Percentiles rank a stretch among this genome's conserved stretches.
phyloP scores from a whole-genome alignment of 2,888 invertebrate species.

The Tineola bisselliella region DNA sequence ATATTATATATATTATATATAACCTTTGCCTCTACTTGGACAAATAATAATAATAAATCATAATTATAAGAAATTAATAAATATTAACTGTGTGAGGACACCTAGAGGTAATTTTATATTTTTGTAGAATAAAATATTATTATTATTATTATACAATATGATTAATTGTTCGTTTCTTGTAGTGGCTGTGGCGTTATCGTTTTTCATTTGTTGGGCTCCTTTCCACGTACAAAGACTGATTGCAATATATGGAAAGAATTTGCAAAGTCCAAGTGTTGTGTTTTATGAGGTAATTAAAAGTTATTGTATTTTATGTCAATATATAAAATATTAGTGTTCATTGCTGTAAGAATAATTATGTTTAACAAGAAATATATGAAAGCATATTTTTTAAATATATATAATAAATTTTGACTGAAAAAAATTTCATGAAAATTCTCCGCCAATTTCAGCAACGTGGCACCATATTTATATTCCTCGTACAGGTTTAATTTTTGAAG shows the following conservation, averaged over 20 bases:
- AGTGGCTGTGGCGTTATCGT: slow-evolving; percentile 87
- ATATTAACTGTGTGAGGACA: too few relatives aligned
- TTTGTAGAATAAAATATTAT: too few relatives aligned
- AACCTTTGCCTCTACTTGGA: too few relatives aligned
- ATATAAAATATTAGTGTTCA: neutral
- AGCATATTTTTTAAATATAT: too few relatives aligned
- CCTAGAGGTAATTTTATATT: too few relatives aligned
- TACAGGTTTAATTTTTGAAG: neutral
- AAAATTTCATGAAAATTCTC: neutral
- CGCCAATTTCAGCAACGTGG: neutral
- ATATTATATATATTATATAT: too few relatives aligned
- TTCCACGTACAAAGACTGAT: slow-evolving; percentile 91
- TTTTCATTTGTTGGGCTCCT: slow-evolving; percentile 89
- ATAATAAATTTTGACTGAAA: neutral
- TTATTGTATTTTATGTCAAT: neutral
- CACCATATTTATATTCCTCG: slow-evolving; percentile 3
- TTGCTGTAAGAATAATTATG: neutral
- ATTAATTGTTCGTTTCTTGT: slow-evolving; percentile 22
- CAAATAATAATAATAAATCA: too few relatives aligned
- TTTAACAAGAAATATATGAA: neutral
- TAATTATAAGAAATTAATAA: too few relatives aligned
- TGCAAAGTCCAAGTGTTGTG: slow-evolving; percentile 53
- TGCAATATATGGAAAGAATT: slow-evolving; percentile 74
- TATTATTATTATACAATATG: neutral
- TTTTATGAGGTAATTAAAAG: slow-evolving; percentile 38